Conservation (phyloP, 2,113 vertebrate genomes). For the Terrapene triunguis region DNA sequence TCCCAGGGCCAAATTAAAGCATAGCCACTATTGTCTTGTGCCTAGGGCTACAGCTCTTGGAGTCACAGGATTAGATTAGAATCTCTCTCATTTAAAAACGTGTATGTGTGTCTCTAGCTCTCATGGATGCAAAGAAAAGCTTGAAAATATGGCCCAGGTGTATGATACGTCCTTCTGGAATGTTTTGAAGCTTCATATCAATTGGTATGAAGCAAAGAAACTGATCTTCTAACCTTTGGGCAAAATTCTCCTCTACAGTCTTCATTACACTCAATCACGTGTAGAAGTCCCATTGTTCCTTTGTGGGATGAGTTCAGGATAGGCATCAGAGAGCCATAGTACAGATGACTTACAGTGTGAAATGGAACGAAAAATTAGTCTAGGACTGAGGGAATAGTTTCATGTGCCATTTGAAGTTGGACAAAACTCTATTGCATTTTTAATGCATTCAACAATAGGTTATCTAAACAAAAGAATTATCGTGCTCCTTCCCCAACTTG, state of each 20-base stretch:
- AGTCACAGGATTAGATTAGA: not conserved
- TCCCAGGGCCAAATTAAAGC: not conserved
- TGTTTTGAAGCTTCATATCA: conserved; percentile 1
- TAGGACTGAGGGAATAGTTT: not conserved
- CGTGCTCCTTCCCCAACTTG: too few relatives aligned
- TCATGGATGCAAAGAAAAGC: not conserved
- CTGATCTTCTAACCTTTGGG: conserved; percentile 9
- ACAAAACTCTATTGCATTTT: not conserved
- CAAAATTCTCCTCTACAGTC: not conserved
- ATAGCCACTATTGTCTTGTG: not conserved
- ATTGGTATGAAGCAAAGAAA: conserved; percentile 9
- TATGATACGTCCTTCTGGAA: not conserved
- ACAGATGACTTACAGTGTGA: not conserved
- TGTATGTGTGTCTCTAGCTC: not conserved
- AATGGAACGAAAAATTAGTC: not conserved
- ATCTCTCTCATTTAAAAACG: not conserved
- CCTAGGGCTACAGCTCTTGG: not conserved
- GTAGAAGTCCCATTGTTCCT: not conserved
- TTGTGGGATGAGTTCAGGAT: not conserved
- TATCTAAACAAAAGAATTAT: not conserved
- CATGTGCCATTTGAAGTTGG: not conserved
- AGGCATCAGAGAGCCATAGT: not conserved
- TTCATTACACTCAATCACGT: not conserved
- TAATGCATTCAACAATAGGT: not conserved
- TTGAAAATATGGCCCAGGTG: not conserved